phyloP scores from a whole-genome alignment of 2,113 vertebrate genomes.

The Myodes glareolus region DNA sequence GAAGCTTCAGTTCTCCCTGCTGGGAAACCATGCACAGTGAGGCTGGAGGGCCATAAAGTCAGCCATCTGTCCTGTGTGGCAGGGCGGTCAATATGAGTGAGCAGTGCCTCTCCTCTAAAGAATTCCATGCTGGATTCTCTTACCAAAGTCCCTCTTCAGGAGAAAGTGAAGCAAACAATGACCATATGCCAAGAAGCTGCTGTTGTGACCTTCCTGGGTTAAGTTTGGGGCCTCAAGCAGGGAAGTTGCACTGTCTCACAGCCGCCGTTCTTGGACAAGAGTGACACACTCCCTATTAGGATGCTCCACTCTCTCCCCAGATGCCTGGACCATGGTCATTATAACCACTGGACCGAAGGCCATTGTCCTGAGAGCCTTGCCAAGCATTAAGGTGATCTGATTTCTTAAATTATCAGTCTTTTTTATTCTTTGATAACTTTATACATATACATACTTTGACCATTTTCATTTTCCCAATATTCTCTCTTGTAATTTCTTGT shows the following conservation, averaged over 20 bases:
- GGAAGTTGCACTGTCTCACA: background rate
- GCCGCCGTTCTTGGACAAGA: conserved; percentile 18
- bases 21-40: background rate
- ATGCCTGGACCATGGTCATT: background rate
- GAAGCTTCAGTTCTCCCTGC: background rate
- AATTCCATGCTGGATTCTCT: background rate
- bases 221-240: background rate
- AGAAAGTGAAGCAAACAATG: background rate
- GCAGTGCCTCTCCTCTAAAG: background rate
- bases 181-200: background rate
- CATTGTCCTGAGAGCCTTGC: background rate
- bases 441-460: background rate
- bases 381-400: background rate
- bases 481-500: background rate
- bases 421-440: background rate
- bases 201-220: background rate
- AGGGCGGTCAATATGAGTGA: background rate
- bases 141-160: background rate
- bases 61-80: background rate
- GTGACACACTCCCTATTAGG: background rate
- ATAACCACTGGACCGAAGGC: background rate
- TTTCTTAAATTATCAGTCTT: background rate
- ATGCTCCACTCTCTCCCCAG: background rate
- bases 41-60: background rate
- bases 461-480: too few relatives aligned